phyloP scores from a whole-genome alignment of 1,140 invertebrate species.

The Solenopsis fugax region DNA sequence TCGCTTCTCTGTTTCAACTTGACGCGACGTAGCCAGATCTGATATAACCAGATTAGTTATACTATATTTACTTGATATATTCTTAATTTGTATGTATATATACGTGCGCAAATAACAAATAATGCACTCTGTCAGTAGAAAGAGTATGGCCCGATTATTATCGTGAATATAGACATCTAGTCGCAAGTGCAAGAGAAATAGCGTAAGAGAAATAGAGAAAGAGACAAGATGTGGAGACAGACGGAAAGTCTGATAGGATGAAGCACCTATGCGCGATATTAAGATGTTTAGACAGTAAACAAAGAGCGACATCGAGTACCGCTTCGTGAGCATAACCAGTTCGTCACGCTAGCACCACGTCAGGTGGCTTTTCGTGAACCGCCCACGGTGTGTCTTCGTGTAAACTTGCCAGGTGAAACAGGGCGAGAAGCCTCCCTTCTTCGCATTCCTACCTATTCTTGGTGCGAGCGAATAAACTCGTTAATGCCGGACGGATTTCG shows the following conservation, averaged over 20 bases:
- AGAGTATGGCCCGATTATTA: conserved; percentile 11
- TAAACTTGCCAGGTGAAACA: conserved; percentile 54
- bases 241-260: conserved; percentile 1
- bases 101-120: conserved; percentile 7
- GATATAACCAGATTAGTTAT: background rate
- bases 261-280: conserved; percentile 70
- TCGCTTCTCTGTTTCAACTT: conserved; percentile 43
- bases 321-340: conserved; percentile 57
- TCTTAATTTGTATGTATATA: background rate
- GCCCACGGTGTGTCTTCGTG: conserved; percentile 62
- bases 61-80: background rate
- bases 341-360: conserved; percentile 64
- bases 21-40: background rate
- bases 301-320: conserved; percentile 64
- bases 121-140: background rate
- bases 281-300: conserved; percentile 80
- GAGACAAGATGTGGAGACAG: conserved; percentile 28
- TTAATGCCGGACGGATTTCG: conserved; percentile 27
- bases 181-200: background rate
- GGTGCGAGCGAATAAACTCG: conserved; percentile 38
- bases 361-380: conserved; percentile 74
- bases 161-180: background rate
- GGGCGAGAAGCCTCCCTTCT: background rate
- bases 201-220: conserved; percentile 14
- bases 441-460: conserved; percentile 16